Evolutionary conservation across 2,797 vertebrate species (phyloP).

Genomic region (Malurus splendens): DNA sequence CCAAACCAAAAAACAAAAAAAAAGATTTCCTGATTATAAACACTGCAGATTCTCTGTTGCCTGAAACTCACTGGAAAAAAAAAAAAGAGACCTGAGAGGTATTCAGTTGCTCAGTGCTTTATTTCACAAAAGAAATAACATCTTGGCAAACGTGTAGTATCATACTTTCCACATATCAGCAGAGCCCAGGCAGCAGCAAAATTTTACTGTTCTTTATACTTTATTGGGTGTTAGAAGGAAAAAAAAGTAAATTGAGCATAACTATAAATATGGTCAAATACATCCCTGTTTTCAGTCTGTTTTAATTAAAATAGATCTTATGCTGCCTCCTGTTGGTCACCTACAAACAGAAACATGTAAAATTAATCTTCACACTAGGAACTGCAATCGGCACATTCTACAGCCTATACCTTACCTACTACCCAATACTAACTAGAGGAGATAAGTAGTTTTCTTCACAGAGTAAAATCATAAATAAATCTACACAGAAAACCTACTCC

Average conservation of each 20-base stretch:
- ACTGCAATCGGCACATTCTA: not conserved
- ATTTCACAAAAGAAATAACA: slow-evolving; percentile 47
- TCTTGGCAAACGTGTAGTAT: not conserved
- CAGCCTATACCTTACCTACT: not conserved
- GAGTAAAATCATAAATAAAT: not conserved
- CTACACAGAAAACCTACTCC: not conserved
- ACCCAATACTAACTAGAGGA: not conserved
- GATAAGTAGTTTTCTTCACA: not conserved
- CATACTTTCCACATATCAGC: slow-evolving; percentile 5
- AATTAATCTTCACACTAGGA: not conserved
- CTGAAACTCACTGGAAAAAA: not conserved
- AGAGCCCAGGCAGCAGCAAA: slow-evolving; percentile 21
- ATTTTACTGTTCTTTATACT: slow-evolving; percentile 1
- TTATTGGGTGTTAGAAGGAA: not conserved
- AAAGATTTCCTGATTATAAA: not conserved
- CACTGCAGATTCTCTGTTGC: not conserved
- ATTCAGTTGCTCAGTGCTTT: slow-evolving; percentile 35
- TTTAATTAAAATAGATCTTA: slow-evolving; percentile 24
- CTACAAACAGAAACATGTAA: not conserved
- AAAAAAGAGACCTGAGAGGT: not conserved
- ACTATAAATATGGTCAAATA: not conserved
- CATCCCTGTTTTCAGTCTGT: not conserved
- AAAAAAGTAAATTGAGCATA: not conserved
- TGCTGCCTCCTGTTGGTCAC: slow-evolving; percentile 45
- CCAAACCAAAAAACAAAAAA: not conserved